Conservation (phyloP, 2,888 invertebrate species). For the Proisotoma minuta region DNA sequence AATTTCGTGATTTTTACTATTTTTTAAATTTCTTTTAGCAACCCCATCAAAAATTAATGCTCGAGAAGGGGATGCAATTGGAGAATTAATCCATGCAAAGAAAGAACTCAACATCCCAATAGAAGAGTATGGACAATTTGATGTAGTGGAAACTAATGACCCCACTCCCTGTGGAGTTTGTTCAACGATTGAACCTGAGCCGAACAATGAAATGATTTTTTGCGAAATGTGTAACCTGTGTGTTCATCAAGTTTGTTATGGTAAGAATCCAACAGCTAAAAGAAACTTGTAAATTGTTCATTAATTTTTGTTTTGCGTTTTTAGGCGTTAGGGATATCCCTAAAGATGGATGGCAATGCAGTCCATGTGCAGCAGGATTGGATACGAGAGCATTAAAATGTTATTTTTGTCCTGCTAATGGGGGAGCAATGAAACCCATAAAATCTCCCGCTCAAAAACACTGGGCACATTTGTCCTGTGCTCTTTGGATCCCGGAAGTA, state of each 20-base stretch:
- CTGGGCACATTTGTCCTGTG: conserved; percentile 18
- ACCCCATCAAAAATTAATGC: too few species aligned
- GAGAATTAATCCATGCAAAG: neutral
- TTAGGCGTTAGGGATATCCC: conserved; percentile 8
- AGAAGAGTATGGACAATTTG: neutral
- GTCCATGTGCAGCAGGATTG: conserved; percentile 2
- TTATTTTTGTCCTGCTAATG: conserved; percentile 10
- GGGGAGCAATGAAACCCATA: conserved; percentile 17
- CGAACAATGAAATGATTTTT: conserved; percentile 13
- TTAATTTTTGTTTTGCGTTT: too few species aligned
- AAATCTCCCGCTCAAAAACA: neutral
- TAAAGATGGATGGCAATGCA: conserved; percentile 11
- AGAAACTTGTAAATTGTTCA: too few species aligned
- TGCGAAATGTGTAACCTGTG: conserved; percentile 18
- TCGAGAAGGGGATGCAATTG: too few species aligned
- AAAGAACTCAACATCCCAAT: neutral
- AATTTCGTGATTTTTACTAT: too few species aligned
- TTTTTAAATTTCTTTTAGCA: too few species aligned
- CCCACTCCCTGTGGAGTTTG: conserved; percentile 15
- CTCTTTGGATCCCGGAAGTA: conserved; percentile 20
- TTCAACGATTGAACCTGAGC: conserved; percentile 1
- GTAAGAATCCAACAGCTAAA: too few species aligned
- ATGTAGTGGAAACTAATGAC: neutral
- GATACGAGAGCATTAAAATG: neutral
- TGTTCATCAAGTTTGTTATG: conserved; percentile 21